Evolutionary conservation across 2,888 invertebrate species (phyloP).

Genomic region (Protophormia terraenovae): DNA sequence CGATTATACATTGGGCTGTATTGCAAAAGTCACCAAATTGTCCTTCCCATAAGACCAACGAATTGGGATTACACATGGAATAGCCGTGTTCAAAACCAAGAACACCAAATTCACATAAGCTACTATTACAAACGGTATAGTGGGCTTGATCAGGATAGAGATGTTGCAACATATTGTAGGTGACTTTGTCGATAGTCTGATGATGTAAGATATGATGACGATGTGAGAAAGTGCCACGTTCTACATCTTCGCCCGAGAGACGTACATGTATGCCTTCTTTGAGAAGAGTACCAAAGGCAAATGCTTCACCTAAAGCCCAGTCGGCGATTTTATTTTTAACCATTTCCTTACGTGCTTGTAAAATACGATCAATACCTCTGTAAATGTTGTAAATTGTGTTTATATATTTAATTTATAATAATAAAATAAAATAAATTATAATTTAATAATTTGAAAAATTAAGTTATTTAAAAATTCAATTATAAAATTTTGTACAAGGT

Average conservation of each 20-base stretch:
- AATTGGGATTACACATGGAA: constrained; percentile 98
- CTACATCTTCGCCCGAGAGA: constrained; percentile 97
- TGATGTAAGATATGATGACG: constrained; percentile 99
- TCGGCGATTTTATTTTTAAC: constrained; percentile 93
- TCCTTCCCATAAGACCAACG: constrained; percentile 98
- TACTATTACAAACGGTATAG: constrained; percentile 99
- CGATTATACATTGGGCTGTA: constrained; percentile 98
- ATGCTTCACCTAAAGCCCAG: constrained; percentile 99
- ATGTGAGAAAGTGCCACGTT: constrained; percentile 97
- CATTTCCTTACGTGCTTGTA: constrained; percentile 96
- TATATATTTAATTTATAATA: background rate
- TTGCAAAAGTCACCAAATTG: constrained; percentile 99
- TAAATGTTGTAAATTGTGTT: constrained; percentile 79
- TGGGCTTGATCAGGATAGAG: constrained; percentile 98
- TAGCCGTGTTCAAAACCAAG: constrained; percentile 98
- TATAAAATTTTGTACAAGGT: too few species aligned
- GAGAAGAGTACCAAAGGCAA: constrained; percentile 98
- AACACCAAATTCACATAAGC: constrained; percentile 95
- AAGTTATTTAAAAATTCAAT: too few species aligned
- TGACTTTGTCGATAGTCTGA: constrained; percentile 96
- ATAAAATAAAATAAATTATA: background rate
- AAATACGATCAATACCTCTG: constrained; percentile 90
- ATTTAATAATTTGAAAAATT: too few species aligned
- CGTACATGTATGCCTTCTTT: constrained; percentile 99
- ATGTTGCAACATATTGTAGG: constrained; percentile 93